Evolutionary conservation across 2,888 invertebrate species (phyloP), one percentile per base, ranked within the genome.

Genomic region (Eupithecia tripunctaria): DNA sequence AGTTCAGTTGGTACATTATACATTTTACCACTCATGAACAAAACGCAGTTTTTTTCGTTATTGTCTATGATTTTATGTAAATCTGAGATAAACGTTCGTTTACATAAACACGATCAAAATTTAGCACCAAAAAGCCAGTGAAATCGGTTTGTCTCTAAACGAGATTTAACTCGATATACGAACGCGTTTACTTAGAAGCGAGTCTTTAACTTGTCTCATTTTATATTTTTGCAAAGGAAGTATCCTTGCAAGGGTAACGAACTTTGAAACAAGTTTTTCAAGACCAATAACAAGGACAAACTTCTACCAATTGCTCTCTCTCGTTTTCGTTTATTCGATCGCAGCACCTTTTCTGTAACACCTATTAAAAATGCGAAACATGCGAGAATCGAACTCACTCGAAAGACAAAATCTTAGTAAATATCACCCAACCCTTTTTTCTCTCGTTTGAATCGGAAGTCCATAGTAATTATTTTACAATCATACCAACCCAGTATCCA

Each of bases 331-430:
- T 59, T 27, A 59, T 27, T 25, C 27, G 7, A n/a, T 59, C 21
- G 18, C 10, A 59, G n/a, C 2, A 59, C 2, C 51, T 21, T 21
- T 10, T 47, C n/a, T 18, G 47, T 2, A 47, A 6, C 10, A 51
- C 3, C 12, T 51, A 21, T 21, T 10, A 12, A 21, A 51, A 51
- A 10, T 12, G 51, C 12, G 21, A 51, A 12, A 3, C 21, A 51
- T 21, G n/a, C 62, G 18, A n/a, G 32, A 12, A 36, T 12, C 10
- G 12, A 63, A 63, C 25, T 63, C 63, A 63, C 51, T 47, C 32
- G 67, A 36, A 67, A 36, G 2, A 27, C 59, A 15, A 59, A 51
- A 27, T 51, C 47, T 27, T 73, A 56, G 73, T 73, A 73, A 21
- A 29, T n/a, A 51, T 18, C 21, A 18, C 32, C 15, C 18, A 36